Evolutionary conservation across 2,113 vertebrate genomes (phyloP).

Genomic region (Rallus limicola): DNA sequence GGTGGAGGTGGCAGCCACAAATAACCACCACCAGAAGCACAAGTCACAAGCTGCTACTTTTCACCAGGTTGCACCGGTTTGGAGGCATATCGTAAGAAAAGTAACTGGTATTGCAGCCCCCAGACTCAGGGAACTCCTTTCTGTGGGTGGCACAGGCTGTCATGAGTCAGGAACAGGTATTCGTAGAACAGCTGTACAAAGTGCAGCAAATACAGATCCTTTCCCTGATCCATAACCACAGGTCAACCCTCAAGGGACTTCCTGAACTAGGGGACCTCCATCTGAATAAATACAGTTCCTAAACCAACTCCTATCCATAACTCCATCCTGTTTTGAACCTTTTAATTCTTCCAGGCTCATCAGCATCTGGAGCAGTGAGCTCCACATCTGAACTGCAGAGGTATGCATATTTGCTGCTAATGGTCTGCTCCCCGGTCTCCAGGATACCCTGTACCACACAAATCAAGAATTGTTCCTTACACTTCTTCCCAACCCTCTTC

Average conservation of each 20-base stretch:
- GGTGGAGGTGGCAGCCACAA: not conserved
- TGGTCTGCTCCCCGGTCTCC: fast-evolving
- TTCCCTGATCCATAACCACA: not conserved
- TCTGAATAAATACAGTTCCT: not conserved
- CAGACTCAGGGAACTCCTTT: not conserved
- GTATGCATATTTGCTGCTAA: not conserved
- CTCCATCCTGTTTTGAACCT: not conserved
- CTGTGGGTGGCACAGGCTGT: not conserved
- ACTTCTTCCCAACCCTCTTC: not conserved
- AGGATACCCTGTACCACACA: not conserved
- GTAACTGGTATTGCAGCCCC: not conserved
- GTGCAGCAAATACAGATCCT: fast-evolving
- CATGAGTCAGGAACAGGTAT: not conserved
- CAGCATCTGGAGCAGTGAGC: not conserved
- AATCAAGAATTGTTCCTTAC: not conserved
- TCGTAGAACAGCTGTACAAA: not conserved
- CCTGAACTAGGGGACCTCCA: not conserved
- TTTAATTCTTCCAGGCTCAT: not conserved
- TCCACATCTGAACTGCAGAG: not conserved
- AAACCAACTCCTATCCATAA: not conserved
- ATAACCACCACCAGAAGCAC: not conserved
- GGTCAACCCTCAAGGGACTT: not conserved
- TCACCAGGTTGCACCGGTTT: not conserved
- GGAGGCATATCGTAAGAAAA: not conserved
- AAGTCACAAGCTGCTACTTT: not conserved